These are phyloP conservation scores for Brachionus angularis DNA, from an alignment of 1,140 invertebrate genomes.

Conservation along the genomic window DNA sequence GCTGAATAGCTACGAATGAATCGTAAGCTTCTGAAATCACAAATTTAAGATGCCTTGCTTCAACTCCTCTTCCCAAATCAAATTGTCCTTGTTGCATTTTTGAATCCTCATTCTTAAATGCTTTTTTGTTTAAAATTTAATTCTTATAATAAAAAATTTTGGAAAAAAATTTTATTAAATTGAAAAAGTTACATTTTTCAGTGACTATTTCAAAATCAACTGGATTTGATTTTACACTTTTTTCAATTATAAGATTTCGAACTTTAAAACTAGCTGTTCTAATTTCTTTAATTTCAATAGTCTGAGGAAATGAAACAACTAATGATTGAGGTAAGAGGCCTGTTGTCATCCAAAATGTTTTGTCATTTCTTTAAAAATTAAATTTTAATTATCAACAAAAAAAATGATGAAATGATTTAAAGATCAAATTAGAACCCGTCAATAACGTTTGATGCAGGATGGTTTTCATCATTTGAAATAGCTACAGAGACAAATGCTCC, in stretches of 20 bases:
- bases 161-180: neutral
- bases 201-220: slow-evolving; percentile 2
- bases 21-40: slow-evolving; percentile 7
- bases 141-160: neutral
- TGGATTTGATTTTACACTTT: slow-evolving; percentile 19
- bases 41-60: slow-evolving; percentile 27
- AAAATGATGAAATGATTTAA: too few species aligned
- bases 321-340: slow-evolving; percentile 5
- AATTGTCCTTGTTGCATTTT: neutral
- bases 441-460: slow-evolving; percentile 21
- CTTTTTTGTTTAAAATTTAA: neutral
- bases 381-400: neutral
- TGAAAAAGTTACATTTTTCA: slow-evolving; percentile 19
- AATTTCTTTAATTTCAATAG: slow-evolving; percentile 15
- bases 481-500: slow-evolving; percentile 18
- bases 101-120: neutral
- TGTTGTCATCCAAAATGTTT: slow-evolving; percentile 28
- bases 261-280: neutral
- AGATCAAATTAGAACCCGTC: too few species aligned
- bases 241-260: slow-evolving; percentile 26
- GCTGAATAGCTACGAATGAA: slow-evolving; percentile 24
- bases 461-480: slow-evolving; percentile 35
- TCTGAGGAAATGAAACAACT: slow-evolving; percentile 11
- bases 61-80: slow-evolving; percentile 19
- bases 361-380: neutral